Percentiles rank a stretch among this genome's conserved stretches.
Evolutionary conservation across 2,888 invertebrate genomes (phyloP).

Genomic region (Lithosia quadra): DNA sequence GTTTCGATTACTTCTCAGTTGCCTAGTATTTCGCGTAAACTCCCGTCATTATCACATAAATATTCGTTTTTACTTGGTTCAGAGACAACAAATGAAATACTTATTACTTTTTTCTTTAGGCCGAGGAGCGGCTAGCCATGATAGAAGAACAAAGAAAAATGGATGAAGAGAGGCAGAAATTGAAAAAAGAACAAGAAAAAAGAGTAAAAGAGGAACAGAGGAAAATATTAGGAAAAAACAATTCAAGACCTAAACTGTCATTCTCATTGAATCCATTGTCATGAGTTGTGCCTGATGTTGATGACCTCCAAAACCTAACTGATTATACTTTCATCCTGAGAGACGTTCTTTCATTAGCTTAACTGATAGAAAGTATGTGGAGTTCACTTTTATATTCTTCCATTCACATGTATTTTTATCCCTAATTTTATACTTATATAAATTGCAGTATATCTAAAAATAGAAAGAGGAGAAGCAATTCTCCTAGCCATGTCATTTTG

Average conservation of each 20-base stretch:
- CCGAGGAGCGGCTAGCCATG: slow-evolving; percentile 98
- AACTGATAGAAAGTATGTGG: slow-evolving; percentile 20
- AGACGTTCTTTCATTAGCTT: slow-evolving; percentile 36
- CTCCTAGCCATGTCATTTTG: background rate
- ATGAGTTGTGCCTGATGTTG: slow-evolving; percentile 79
- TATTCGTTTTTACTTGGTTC: no score
- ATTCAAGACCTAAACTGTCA: slow-evolving; percentile 97
- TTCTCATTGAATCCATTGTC: slow-evolving; percentile 94
- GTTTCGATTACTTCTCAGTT: no score
- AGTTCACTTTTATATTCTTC: slow-evolving; percentile 23
- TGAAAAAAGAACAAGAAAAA: slow-evolving; percentile 97
- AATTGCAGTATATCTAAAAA: slow-evolving; percentile 1
- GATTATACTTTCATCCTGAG: slow-evolving; percentile 28
- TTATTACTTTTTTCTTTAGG: slow-evolving; percentile 87
- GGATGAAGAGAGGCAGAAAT: slow-evolving; percentile 97
- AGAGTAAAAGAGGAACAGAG: slow-evolving; percentile 98
- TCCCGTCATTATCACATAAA: no score
- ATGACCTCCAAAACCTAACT: slow-evolving; percentile 15
- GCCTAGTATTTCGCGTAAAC: no score
- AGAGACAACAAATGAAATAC: background rate
- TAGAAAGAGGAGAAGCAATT: background rate
- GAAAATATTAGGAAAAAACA: slow-evolving; percentile 98
- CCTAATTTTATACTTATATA: slow-evolving; percentile 3
- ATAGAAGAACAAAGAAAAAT: slow-evolving; percentile 98
- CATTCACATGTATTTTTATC: slow-evolving; percentile 13